Conservation (phyloP, 2,888 invertebrate genomes). For the Syrista parreyssii region DNA sequence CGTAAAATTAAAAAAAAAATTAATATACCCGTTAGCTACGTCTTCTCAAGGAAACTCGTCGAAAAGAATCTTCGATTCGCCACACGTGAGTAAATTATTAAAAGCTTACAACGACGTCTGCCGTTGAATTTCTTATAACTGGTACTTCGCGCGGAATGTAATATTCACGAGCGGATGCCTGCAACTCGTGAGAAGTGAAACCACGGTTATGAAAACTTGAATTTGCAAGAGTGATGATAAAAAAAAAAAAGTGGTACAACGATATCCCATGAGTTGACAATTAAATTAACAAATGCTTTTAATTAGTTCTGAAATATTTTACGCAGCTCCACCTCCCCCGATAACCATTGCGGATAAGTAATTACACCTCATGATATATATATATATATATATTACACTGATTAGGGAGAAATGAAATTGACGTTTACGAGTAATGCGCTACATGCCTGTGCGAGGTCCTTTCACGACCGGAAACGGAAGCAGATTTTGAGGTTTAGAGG, state of each 20-base stretch:
- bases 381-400: neutral
- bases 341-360: too few species aligned
- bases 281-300: too few species aligned
- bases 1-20: neutral
- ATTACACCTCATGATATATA: too few species aligned
- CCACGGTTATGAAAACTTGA: neutral
- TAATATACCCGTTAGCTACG: neutral
- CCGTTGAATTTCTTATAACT: neutral
- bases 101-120: neutral
- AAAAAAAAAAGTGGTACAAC: too few species aligned
- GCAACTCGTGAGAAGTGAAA: neutral
- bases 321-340: too few species aligned
- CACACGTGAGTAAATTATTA: neutral
- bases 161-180: neutral
- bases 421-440: neutral
- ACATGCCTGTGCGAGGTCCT: neutral
- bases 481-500: neutral
- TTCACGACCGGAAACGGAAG: neutral
- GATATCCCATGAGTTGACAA: too few species aligned
- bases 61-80: neutral
- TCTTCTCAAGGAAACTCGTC: neutral
- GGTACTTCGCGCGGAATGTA: neutral
- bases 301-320: too few species aligned
- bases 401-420: neutral
- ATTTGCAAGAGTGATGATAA: too few species aligned